Evolutionary conservation across 2,888 invertebrate species (phyloP), one percentile per base, ranked within the genome.

Genomic region (Mylabris sibirica): DNA sequence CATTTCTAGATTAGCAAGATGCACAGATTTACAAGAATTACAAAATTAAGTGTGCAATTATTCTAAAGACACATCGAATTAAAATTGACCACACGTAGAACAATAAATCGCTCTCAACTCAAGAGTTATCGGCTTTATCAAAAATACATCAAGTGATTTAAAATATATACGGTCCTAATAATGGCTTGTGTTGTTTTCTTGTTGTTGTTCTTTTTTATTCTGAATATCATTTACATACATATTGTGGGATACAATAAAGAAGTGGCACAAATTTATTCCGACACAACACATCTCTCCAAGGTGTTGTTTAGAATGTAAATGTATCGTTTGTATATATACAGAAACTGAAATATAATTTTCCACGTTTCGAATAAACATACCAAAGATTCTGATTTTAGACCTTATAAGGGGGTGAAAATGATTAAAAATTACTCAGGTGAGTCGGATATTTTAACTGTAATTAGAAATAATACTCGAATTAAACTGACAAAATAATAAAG

Each of bases 261-360:
- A 53, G 20, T 53, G 53, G 22, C 22, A 24, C 22, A 53, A 53
- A 53, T 53, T 53, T 53, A 53, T 53, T 53, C 53, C 11, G 22
- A 24, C 53, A 53, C 53, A 53, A 53, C 49, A 53, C 20, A 53
- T 53, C 53, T 22, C 53, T 53, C 53, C 24, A 53, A 53, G 53
- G 53, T 24, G 53, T 53, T 53, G 53, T 53, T 53, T 53, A 1
- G 53, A 53, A 53, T 53, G 53, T 22, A 53, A 53, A 53, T 53
- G 11, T 22, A 20, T 11, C 9, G 8, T 17, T 44, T 17, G 30
- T n/a, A 9, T 20, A 22, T 53, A 9, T 20, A 22, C 20, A 5
- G 22, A 22, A 53, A 53, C 12, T 5, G 24, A 11, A 53, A 53
- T 49, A 20, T 41, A 53, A 12, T 53, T 53, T 12, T 24, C 12